phyloP scores from a whole-genome alignment of 2,797 vertebrate genomes.

The Cyclopterus lumpus region DNA sequence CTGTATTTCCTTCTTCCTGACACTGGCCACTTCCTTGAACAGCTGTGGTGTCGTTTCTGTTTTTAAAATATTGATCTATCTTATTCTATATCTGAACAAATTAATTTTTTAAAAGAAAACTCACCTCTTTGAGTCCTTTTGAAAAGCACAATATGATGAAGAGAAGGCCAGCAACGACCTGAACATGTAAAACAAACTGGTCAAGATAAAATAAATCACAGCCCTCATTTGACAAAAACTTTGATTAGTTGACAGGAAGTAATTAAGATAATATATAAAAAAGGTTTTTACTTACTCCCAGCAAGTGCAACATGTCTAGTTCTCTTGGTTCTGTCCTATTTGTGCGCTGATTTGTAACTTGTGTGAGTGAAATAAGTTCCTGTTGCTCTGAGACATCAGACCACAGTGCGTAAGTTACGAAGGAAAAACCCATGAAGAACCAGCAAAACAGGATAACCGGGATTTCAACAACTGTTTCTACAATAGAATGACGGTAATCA shows the following conservation, averaged over 20 bases:
- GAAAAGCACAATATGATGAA: slow-evolving; percentile 75
- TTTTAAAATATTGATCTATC: not conserved
- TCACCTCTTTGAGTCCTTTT: slow-evolving; percentile 74
- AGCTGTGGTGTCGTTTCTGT: not conserved
- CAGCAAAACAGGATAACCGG: slow-evolving; percentile 50
- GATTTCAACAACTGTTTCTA: slow-evolving; percentile 29
- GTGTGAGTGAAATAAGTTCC: not conserved
- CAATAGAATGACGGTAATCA: slow-evolving; percentile 6
- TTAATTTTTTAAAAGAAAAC: slow-evolving; percentile 17
- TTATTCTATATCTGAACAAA: not conserved
- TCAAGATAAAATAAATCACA: slow-evolving; percentile 4
- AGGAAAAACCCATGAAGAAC: slow-evolving; percentile 46
- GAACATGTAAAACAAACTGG: slow-evolving; percentile 3
- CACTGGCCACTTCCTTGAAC: not conserved
- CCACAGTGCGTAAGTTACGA: not conserved
- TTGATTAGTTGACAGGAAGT: not conserved
- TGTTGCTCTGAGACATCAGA: slow-evolving; percentile 10
- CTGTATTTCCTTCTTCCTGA: not conserved
- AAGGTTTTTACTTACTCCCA: slow-evolving; percentile 70
- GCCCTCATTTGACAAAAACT: not conserved
- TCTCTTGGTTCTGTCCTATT: slow-evolving; percentile 20
- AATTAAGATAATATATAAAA: not conserved
- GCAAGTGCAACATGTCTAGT: slow-evolving; percentile 73
- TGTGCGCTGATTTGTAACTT: slow-evolving; percentile 9
- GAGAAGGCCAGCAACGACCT: slow-evolving; percentile 73